Evolutionary conservation across 1,140 invertebrate species (phyloP).

Genomic region (Drosophila ercepeae): DNA sequence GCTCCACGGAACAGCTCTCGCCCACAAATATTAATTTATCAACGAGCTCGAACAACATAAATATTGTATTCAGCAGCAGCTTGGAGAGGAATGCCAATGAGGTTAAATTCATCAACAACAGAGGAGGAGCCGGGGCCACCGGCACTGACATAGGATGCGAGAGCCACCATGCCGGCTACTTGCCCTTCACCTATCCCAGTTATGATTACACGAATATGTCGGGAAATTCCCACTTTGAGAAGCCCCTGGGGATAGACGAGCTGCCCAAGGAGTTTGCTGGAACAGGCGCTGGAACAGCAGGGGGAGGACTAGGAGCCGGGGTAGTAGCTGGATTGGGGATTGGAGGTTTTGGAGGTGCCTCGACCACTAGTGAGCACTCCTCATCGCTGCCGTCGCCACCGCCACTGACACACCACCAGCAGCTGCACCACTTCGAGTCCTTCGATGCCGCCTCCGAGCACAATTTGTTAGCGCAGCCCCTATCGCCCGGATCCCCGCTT

Average conservation of each 20-base stretch:
- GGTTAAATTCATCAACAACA: conserved; percentile 81
- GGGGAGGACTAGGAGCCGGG: neutral
- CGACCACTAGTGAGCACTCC: conserved; percentile 74
- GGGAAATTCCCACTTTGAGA: conserved; percentile 75
- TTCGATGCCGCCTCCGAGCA: conserved; percentile 78
- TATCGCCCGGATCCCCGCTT: conserved; percentile 68
- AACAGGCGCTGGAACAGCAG: conserved; percentile 9
- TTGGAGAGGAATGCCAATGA: conserved; percentile 72
- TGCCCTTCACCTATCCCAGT: conserved; percentile 74
- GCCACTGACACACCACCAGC: conserved; percentile 34
- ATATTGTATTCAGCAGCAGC: conserved; percentile 73
- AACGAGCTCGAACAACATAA: conserved; percentile 80
- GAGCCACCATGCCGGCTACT: conserved; percentile 69
- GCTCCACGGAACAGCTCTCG: conserved; percentile 50
- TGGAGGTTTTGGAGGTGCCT: conserved; percentile 17
- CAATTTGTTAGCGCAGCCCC: conserved; percentile 68
- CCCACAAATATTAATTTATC: conserved; percentile 81
- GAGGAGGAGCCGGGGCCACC: conserved; percentile 6
- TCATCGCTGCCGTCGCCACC: conserved; percentile 65
- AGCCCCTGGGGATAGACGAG: conserved; percentile 75
- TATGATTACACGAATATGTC: conserved; percentile 83
- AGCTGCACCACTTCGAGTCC: conserved; percentile 68
- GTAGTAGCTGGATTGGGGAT: neutral
- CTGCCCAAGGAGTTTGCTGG: conserved; percentile 64
- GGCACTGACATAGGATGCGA: conserved; percentile 55